phyloP scores from a whole-genome alignment of 2,797 vertebrate genomes.

The Brachymystax lenok region DNA sequence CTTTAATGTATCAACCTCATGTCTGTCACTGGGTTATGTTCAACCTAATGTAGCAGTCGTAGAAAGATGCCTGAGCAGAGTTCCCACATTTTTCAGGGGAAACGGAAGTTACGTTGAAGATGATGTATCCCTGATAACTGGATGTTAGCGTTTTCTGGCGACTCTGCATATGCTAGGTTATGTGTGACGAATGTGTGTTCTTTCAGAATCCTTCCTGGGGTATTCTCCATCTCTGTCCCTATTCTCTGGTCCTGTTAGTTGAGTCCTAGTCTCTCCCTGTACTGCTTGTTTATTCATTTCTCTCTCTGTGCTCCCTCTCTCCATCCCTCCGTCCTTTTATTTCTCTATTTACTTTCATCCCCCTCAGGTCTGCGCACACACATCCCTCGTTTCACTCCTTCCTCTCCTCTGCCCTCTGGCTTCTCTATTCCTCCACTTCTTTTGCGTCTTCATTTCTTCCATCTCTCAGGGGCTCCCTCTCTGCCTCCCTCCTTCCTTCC shows the following conservation, averaged over 20 bases:
- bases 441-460: conserved; percentile 8
- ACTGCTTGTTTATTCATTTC: neutral
- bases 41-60: too few relatives aligned
- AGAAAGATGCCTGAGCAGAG: too few relatives aligned
- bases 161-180: neutral
- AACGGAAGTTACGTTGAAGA: too few relatives aligned
- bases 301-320: neutral
- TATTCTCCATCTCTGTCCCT: neutral
- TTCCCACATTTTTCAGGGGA: too few relatives aligned
- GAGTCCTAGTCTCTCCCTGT: neutral
- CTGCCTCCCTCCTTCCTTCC: conserved; percentile 6
- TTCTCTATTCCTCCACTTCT: conserved; percentile 7
- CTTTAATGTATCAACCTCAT: neutral
- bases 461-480: neutral
- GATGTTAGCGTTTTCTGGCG: too few relatives aligned
- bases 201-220: neutral
- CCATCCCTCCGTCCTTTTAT: neutral
- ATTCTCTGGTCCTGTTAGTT: neutral
- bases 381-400: conserved; percentile 5
- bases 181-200: neutral
- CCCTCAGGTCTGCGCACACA: neutral
- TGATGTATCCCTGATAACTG: too few relatives aligned
- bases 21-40: neutral
- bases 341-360: neutral
- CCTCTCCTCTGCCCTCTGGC: conserved; percentile 8